Percentiles rank a stretch among this genome's conserved stretches.
These are phyloP conservation scores for Uria aalge DNA, from an alignment of 2,113 vertebrate genomes.

Conservation along the genomic window DNA sequence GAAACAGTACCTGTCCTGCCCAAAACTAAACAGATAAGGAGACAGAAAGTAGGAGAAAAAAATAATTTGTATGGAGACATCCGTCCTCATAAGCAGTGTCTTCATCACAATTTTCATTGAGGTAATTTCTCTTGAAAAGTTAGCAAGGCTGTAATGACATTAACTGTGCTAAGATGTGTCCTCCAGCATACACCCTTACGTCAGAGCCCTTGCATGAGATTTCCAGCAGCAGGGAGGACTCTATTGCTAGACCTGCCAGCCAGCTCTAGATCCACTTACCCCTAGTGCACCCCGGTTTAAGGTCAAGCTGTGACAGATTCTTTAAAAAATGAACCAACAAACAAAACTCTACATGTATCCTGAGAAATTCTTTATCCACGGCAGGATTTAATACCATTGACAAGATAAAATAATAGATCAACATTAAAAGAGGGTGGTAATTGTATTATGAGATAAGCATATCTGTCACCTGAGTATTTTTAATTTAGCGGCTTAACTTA, in stretches of 20 bases:
- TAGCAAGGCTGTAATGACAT: neutral
- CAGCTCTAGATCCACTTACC: neutral
- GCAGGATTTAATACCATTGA: neutral
- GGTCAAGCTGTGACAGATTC: neutral
- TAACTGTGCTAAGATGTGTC: neutral
- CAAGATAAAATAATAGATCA: neutral
- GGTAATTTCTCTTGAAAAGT: neutral
- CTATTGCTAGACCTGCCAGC: neutral
- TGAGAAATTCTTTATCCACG: neutral
- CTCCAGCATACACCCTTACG: neutral
- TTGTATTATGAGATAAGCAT: neutral
- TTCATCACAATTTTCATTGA: neutral
- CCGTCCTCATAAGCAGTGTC: neutral
- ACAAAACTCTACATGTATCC: neutral
- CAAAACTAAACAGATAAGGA: neutral
- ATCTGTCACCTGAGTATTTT: neutral
- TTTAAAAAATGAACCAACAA: neutral
- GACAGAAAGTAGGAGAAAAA: neutral
- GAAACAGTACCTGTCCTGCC: fast-evolving
- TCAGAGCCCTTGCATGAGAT: neutral
- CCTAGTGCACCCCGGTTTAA: neutral
- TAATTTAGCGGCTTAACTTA: conserved; percentile 1
- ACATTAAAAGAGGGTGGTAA: neutral
- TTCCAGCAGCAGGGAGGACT: neutral
- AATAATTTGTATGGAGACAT: neutral